Evolutionary conservation across 2,888 invertebrate genomes (phyloP), one percentile per base, ranked within the genome.

Genomic region (Cordylochernes scorpioides): DNA sequence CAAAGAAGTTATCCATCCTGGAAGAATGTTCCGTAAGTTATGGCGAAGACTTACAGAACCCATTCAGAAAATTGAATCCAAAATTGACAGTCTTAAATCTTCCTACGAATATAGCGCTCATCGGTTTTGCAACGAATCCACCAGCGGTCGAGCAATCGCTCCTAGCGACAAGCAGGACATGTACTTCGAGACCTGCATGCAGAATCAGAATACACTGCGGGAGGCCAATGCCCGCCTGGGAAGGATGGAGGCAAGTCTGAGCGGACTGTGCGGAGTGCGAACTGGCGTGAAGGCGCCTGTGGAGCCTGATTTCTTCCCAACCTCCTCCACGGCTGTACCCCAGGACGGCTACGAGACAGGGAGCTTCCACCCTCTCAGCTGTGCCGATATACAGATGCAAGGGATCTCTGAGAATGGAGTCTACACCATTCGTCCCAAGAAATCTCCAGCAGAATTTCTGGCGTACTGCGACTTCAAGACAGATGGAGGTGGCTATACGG

Each of bases 401-500:
- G 80, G 80, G 16, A 75, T 77, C 71, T 60, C 69, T 36, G 71
- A 74, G 44, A 77, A 73, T 13, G 78, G 78, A 15, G 73, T 80
- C 1, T 82, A 74, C 53, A 80, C 80, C 49, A 59, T 82, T 31
- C 77, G 78, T 59, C 80, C 80, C 44, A 63, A 78, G 34, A 80
- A 80, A 21, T 80, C 78, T 4, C 77, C 78, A 2, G 82, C 77
- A 55, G 80, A 80, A 78, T 82, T 78, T 61, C 60, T 80, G 39
- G 80, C 80, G 12, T 80, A 63, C 54, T 82, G 82, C 52, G 80
- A 82, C 47, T 80, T 82, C 52, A 73, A 72, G 49, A 60, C 72
- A 9, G 68, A 75, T 18, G 80, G 80, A 46, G 82, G 82, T 32
- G 82, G 82, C 31, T 82, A 82, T 82, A 82, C 78, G 55, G 82